A percentile compares a stretch with the other conserved stretches of the same genome.
phyloP scores from a whole-genome alignment of 2,888 invertebrate genomes.

The Euspilapteryx auroguttella region DNA sequence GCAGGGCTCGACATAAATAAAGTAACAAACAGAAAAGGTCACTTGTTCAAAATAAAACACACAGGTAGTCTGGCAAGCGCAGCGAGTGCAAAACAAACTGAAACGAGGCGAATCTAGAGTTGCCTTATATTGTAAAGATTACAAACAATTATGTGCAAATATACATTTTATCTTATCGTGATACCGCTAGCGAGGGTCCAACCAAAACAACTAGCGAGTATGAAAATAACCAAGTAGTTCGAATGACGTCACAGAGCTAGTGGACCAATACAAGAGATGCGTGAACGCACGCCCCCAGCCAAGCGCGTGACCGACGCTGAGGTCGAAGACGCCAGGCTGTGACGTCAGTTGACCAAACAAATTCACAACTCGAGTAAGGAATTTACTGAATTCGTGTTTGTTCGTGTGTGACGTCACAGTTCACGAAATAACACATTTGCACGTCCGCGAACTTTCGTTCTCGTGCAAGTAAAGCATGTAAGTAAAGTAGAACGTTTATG shows the following conservation, averaged over 20 bases:
- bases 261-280: background rate
- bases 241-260: background rate
- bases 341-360: background rate
- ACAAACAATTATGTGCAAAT: background rate
- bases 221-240: background rate
- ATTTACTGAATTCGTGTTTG: no score
- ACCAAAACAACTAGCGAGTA: background rate
- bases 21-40: no score
- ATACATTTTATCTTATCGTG: background rate
- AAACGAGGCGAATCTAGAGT: background rate
- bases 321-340: background rate
- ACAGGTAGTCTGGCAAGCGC: background rate
- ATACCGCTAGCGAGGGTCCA: background rate
- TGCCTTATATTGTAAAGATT: background rate
- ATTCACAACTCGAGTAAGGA: no score
- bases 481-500: no score
- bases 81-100: slow-evolving; percentile 4
- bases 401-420: no score
- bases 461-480: no score
- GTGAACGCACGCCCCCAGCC: background rate
- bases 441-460: no score
- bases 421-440: no score
- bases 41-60: no score
- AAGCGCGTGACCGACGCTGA: background rate
- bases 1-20: no score